Conservation (phyloP, 2,113 vertebrate genomes). For the western clawed frog (Xenopus tropicalis) region UCB_Xtro_10.0 CM004447.2:70536001-70536500, state of each 20-base stretch:
- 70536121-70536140: too few relatives aligned
- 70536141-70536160: too few relatives aligned
- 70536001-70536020: too few relatives aligned
- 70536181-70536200: slow-evolving; percentile 50
- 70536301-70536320: slow-evolving; percentile 54
- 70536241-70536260: slow-evolving; percentile 50
- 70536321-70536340: slow-evolving; percentile 18
- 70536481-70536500: slow-evolving; percentile 51
- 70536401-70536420: background rate
- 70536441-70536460: slow-evolving; percentile 19
- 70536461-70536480: background rate
- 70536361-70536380: slow-evolving; percentile 46
- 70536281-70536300: slow-evolving; percentile 55
- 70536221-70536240: slow-evolving; percentile 52
- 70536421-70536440: slow-evolving; percentile 50
- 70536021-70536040: too few relatives aligned
- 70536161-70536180: background rate
- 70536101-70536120: too few relatives aligned
- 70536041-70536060: too few relatives aligned
- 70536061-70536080: too few relatives aligned
- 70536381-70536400: slow-evolving; percentile 43
- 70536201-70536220: slow-evolving; percentile 55
- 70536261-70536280: slow-evolving; percentile 43
- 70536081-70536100: too few relatives aligned
- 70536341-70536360: slow-evolving; percentile 51